Percentiles rank a stretch among this genome's conserved stretches.
These are phyloP conservation scores for Benthosema pterotum DNA, from an alignment of 2,797 vertebrate species.

Conservation along the genomic window DNA sequence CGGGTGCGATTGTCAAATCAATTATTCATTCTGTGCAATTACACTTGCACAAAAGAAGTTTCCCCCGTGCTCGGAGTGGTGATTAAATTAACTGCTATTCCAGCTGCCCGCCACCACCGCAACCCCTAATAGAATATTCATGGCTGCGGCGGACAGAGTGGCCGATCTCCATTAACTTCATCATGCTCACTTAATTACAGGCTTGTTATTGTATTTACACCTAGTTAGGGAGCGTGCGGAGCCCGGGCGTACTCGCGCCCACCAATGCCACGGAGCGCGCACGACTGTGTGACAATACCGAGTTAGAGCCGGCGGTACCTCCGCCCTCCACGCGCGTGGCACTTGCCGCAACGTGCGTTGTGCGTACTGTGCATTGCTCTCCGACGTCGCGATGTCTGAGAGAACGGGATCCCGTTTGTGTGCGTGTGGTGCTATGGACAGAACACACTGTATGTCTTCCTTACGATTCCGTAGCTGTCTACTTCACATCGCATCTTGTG, in stretches of 20 bases:
- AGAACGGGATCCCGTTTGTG: not conserved
- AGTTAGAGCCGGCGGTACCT: constrained; percentile 56
- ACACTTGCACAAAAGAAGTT: constrained; percentile 99
- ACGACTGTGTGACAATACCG: constrained; percentile 76
- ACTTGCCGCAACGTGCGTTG: not conserved
- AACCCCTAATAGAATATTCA: constrained; percentile 99
- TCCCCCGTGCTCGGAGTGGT: constrained; percentile 99
- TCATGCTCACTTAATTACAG: constrained; percentile 99
- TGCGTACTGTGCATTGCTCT: not conserved
- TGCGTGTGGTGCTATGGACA: too few species aligned
- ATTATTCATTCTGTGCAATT: constrained; percentile 99
- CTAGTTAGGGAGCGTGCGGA: constrained; percentile 99
- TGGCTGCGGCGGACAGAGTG: constrained; percentile 99
- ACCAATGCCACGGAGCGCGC: constrained; percentile 57
- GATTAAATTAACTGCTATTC: constrained; percentile 99
- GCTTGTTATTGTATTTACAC: constrained; percentile 99
- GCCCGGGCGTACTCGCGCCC: constrained; percentile 94
- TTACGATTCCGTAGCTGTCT: too few species aligned
- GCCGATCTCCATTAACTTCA: constrained; percentile 99
- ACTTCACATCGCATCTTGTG: too few species aligned
- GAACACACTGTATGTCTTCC: too few species aligned
- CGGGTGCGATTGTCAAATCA: constrained; percentile 99
- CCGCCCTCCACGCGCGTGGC: constrained; percentile 69
- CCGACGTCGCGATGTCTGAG: not conserved
- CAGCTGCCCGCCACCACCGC: constrained; percentile 99